Base-by-base conservation (phyloP, 2,797 vertebrate genomes). In the Heliangelus exortis region DNA sequence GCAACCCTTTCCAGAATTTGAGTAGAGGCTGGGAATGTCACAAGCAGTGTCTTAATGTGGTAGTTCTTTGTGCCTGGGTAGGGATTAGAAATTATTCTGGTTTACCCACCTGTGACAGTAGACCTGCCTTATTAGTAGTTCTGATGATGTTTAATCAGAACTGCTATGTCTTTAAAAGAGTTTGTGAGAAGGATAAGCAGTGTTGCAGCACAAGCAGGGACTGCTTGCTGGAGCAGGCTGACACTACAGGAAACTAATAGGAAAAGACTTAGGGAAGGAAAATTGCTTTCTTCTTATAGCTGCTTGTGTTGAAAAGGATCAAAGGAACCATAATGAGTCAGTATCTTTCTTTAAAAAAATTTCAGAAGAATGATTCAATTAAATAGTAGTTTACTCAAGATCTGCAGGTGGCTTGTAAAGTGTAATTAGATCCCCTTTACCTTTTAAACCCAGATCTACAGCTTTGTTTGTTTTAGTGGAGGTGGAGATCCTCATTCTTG, bases 401-500 rank as follows among this genome's bases (percentile, higher is more conserved):
- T 72, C 45, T 95, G 82, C 84, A 96, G 96, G 84, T 96, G 93
- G 73, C 94, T 97, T 92, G 84, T 95, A 95, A 94, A 95, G 55
- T 95, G 92, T 93, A 93, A 93, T 88, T 73, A 89, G 90, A 96
- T 84, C 87, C 22, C 31, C 19, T 47, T 92, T 87, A 92, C 91
- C 84, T 95, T 95, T 93, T 93, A 87, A 94, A 95, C 84, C 29
- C 55, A 53, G 51, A 78, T 93, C 62, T 84, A 78, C 20, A 61
- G 65, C 76, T 96, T 94, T 94, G 74, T 90, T 96, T 51, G 15
- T 89, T 92, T 92, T 58, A 66, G 57, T 87, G 71, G 55, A 79
- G 89, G 50, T 83, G 58, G 58, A 91, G 84, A 89, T 86, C 77
- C 47, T 51, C 5, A 3, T 83, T 93, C 58, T 79, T 90, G 39